Base-by-base conservation (phyloP, 2,113 vertebrate species). In the Apodemus sylvaticus region DNA sequence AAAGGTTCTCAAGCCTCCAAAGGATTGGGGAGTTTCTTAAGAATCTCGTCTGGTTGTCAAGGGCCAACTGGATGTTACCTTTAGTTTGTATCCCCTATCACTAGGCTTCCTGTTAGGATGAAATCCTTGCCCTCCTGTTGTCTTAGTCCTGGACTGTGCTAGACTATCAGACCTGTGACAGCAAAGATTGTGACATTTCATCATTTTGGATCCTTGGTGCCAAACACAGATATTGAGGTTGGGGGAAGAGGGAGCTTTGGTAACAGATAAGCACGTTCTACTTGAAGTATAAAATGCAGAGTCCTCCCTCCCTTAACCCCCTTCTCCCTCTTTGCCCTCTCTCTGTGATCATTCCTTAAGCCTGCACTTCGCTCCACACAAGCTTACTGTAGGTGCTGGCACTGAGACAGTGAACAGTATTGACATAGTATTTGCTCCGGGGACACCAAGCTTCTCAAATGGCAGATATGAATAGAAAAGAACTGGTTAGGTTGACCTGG, bases 21-120 rank as follows among this genome's bases (percentile, higher is more conserved):
- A 94, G 31, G 71, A 90, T 71, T 26, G 48, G 6, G 64, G 85
- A 74, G 42, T 90, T 95, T 58, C 94, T 95, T 85, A 94, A 42
- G 22, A 88, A 90, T 96, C 60, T 68, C 60, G 29, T 94, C 45
- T 89, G 34, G n/a, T 77, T 66, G 88, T 42, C 13, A 34, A 34
- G 19, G 82, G 51, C 36, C 77, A 64, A 87, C 76, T 48, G 55
- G 42, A 96, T 83, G 14, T 20, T 71, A 29, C 60, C 66, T 95
- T 42, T 76, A 34, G 83, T 88, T 91, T 12, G 10, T 22, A 93
- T n/a, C 26, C 53, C 12, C 7, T n/a, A 58, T 60, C 42, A 79
- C 64, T 66, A 48, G 58, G 42, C 93, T 60, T 73, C 60, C 71
- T 89, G 48, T 66, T 91, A 51, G 70, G 48, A 39, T 71, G 53